Evolutionary conservation across 2,113 vertebrate genomes (phyloP).

Genomic region (Puntigrus tetrazona): DNA sequence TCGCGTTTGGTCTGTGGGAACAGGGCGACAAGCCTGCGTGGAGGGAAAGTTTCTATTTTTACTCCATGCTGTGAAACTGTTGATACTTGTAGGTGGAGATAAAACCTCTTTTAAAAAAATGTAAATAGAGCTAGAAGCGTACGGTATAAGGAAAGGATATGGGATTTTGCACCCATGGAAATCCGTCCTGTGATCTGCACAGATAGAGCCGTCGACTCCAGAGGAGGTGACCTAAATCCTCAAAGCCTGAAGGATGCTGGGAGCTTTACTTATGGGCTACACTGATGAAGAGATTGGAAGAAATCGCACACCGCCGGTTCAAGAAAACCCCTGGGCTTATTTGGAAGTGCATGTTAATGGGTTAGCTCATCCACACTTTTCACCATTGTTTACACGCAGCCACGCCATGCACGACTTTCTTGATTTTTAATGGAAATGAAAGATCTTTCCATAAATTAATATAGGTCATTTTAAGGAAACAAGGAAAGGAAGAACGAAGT

Average conservation of each 20-base stretch:
- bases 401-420: neutral
- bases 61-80: neutral
- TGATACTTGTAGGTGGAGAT: neutral
- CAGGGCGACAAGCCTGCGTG: conserved; percentile 56
- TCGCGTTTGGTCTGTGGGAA: conserved; percentile 63
- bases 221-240: conserved; percentile 35
- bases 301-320: neutral
- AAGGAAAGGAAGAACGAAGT: neutral
- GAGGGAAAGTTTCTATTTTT: conserved; percentile 42
- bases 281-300: conserved; percentile 9
- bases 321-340: conserved; percentile 1
- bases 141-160: neutral
- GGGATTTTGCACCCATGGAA: conserved; percentile 20
- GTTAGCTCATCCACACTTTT: neutral
- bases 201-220: conserved; percentile 13
- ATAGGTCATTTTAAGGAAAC: neutral
- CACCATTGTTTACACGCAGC: neutral
- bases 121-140: neutral
- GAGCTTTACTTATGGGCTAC: conserved; percentile 32
- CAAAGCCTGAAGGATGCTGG: conserved; percentile 42
- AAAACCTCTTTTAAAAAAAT: conserved; percentile 16
- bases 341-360: neutral
- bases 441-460: neutral
- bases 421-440: neutral
- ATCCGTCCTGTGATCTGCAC: conserved; percentile 11